Base-by-base conservation (phyloP, 2,797 vertebrate genomes). In the Amazona finschi region DNA sequence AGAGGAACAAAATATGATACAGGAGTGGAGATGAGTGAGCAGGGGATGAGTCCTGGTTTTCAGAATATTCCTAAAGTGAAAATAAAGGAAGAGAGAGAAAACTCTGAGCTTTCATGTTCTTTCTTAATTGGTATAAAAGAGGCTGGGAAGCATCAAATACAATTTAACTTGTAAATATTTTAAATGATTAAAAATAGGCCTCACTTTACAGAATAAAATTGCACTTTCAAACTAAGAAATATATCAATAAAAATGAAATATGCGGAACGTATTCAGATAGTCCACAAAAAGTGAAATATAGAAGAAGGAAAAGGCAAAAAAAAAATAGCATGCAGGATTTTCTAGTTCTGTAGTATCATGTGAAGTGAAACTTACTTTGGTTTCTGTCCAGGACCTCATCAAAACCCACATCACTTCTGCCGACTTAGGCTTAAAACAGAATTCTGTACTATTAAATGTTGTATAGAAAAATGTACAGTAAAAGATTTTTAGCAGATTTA, bases 371-470 rank as follows among this genome's bases (percentile, higher is more conserved):
- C n/a, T 39, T 78, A 74, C 57, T 92, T 89, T 94, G 49, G 43
- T 85, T 89, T 88, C 75, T 87, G 6, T 84, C 80, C 85, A 85
- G 66, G 50, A 71, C 71, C 22, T 70, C 89, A 78, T 74, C 17
- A 96, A 88, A 87, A 95, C 25, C 60, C 77, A 60, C 79, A 85
- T 33, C 21, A 46, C 81, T n/a, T 96, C 61, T 94, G 46, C 39
- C 74, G 84, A 76, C 46, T 93, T 72, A 76, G 38, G 57, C 64
- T 87, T 87, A 65, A 93, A 92, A 28, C 44, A 85, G n/a, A 91
- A 60, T 85, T 72, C 62, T 79, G 0, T 86, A 47, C 85, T 85
- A 73, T 84, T 84, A 69, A 85, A 75, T 70, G 57, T 65, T 79
- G 69, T 9, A 21, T 50, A 87, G 60, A 85, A 75, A 80, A 55